Conservation (phyloP, 1,140 invertebrate genomes). For the Drosophila sp. region DNA sequence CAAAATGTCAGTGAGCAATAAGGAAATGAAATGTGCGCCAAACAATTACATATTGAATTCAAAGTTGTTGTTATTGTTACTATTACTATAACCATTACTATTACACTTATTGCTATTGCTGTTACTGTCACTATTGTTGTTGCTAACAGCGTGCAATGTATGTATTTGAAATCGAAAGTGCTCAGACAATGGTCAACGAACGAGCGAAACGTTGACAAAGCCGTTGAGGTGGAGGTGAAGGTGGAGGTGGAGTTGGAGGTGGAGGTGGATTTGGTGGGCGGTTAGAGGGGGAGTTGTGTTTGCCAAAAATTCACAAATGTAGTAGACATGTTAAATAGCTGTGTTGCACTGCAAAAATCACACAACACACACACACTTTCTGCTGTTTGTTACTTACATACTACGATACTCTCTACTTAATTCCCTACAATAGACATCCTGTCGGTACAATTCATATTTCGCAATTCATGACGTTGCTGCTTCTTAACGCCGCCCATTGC, state of each 20-base stretch:
- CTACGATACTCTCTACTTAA: no score
- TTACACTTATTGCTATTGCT: slow-evolving; percentile 23
- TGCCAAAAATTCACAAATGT: not conserved
- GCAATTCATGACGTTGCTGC: slow-evolving; percentile 60
- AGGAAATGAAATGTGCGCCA: slow-evolving; percentile 82
- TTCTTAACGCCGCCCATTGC: slow-evolving; percentile 23
- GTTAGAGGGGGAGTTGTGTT: not conserved
- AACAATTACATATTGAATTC: slow-evolving; percentile 75
- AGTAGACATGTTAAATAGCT: slow-evolving; percentile 18
- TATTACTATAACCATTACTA: slow-evolving; percentile 16
- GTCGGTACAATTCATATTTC: slow-evolving; percentile 28
- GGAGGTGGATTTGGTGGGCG: no score
- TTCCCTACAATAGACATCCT: no score
- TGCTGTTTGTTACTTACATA: not conserved
- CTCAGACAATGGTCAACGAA: slow-evolving; percentile 53
- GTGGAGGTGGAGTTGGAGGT: no score
- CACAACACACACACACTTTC: not conserved
- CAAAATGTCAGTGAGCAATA: slow-evolving; percentile 82
- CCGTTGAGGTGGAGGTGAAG: no score
- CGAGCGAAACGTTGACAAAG: slow-evolving; percentile 1
- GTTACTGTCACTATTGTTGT: slow-evolving; percentile 16
- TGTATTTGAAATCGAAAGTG: slow-evolving; percentile 61
- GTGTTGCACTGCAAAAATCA: slow-evolving; percentile 4
- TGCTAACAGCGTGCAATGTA: slow-evolving; percentile 37
- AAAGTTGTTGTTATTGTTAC: slow-evolving; percentile 28